Evolutionary conservation across 2,113 vertebrate species (phyloP), one percentile per base, ranked within the genome.

Genomic region (Irena cyanogastra): DNA sequence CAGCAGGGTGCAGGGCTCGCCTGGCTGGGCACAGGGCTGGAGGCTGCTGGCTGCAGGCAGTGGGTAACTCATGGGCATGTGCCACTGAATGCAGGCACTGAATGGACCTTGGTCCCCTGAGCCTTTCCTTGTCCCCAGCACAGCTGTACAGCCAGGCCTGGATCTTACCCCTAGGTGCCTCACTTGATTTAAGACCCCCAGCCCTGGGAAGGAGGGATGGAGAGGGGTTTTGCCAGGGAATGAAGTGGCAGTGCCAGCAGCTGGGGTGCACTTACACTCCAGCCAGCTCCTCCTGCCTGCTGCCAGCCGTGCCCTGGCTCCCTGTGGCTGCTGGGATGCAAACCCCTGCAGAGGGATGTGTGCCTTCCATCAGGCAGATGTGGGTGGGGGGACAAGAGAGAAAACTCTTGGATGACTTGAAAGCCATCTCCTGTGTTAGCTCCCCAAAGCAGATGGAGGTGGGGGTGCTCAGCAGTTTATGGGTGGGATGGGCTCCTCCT

Each of bases 261-360:
- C 4, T 5, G 10, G 81, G 52, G 23, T 35, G 31, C 21, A 18
- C 0, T 0, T 27, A 9, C 5, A 3, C 16, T 45, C 54, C 10
- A 4, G 26, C 24, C 0, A 2, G 27, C 42, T 79, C 35, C 61
- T 42, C 47, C 50, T 70, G 87, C 28, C 52, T 9, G 3, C 56
- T 76, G 53, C 44, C 1, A 0, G 45, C 14, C 5, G 7, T 35
- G 47, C 15, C 37, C 41, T 9, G 13, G n/a, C 61, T 83, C 45
- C 26, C 0, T 5, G 31, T 2, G 4, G 16, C 10, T 10, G 44
- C 8, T 50, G 66, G 66, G 66, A 22, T 26, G 59, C 21, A 57
- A 68, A 39, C 10, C 33, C 56, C 47, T 3, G 1, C 1, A 13
- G 13, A 35, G 54, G 65, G 16, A 45, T 9, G 1, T 2, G 9